Base-by-base conservation (phyloP, 2,888 invertebrate genomes). In the Hemaris fuciformis region DNA sequence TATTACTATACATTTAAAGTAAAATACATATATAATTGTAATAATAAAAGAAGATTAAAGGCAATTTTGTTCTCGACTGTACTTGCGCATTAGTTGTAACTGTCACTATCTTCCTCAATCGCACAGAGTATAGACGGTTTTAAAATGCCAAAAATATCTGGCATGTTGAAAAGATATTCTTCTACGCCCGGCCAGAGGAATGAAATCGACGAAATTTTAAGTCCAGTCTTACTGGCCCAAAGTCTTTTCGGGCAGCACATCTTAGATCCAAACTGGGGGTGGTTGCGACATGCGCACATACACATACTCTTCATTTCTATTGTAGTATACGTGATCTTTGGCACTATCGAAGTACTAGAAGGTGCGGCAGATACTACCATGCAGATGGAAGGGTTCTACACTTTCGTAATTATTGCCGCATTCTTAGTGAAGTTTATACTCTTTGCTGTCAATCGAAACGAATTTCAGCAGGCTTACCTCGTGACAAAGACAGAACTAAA, bases 191-290 rank as follows among this genome's bases (percentile, higher is more conserved):
- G 85, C 0, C 64, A 67, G 48, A 70, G 69, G 62, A 84, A 73
- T 31, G 79, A 80, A 64, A 63, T 87, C 6, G 87, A 88, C 64
- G 69, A 79, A 57, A 79, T 78, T 34, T 70, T 80, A 46, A 60
- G 63, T 7, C 43, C 72, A 0, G 73, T 78, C 13, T 68, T 88
- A 31, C 65, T 82, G 20, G 64, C 74, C 4, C 87, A 87, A 60
- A 71, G 75, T 48, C 62, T 84, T 13, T 77, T 83, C 13, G 88
- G 87, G 0, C 82, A 83, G 42, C 87, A 88, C 65, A 72, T 88
- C 27, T 69, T 89, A 4, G 75, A 88, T 57, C 82, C 87, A 1
- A 69, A 76, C 31, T 89, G 89, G 89, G 75, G 74, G 15, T 84
- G 80, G 79, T 79, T 64, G 63, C 77, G 67, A 42, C 78, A 71